These are phyloP conservation scores for Heteromurus nitidus DNA, from an alignment of 2,888 invertebrate genomes.

Conservation along the genomic window DNA sequence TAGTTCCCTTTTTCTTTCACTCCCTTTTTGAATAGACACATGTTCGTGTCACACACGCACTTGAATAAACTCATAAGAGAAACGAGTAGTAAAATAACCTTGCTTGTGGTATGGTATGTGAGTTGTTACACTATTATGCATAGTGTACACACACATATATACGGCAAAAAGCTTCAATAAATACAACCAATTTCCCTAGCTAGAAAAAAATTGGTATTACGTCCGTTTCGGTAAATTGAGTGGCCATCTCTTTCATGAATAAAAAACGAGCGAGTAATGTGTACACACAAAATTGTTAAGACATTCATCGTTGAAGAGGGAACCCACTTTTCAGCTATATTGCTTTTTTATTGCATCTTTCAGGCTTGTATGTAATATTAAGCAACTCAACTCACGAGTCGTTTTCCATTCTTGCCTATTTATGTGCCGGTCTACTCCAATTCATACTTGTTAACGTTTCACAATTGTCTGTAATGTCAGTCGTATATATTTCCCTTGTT, in stretches of 20 bases:
- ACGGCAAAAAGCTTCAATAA: too few species aligned
- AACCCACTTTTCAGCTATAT: constrained; percentile 37
- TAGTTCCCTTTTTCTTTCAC: too few species aligned
- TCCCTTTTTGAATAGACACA: too few species aligned
- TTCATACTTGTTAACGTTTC: constrained; percentile 19
- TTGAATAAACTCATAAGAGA: too few species aligned
- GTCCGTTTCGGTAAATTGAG: constrained; percentile 11
- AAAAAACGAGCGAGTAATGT: constrained; percentile 12
- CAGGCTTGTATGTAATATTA: constrained; percentile 28
- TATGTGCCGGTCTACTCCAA: neutral
- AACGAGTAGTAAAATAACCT: too few species aligned
- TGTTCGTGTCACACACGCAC: too few species aligned
- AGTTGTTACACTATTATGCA: too few species aligned
- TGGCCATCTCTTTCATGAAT: constrained; percentile 10
- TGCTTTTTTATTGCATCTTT: constrained; percentile 50
- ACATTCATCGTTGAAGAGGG: constrained; percentile 18
- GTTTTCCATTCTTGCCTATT: neutral
- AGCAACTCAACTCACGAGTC: constrained; percentile 7
- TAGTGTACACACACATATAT: too few species aligned
- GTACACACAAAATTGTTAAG: constrained; percentile 37
- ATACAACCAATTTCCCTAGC: too few species aligned
- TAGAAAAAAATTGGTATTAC: too few species aligned
- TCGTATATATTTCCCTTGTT: constrained; percentile 5
- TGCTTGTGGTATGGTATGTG: too few species aligned
- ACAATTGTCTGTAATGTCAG: constrained; percentile 25